Conservation (phyloP, 2,888 invertebrate genomes). For the Electrophaes corylata region DNA sequence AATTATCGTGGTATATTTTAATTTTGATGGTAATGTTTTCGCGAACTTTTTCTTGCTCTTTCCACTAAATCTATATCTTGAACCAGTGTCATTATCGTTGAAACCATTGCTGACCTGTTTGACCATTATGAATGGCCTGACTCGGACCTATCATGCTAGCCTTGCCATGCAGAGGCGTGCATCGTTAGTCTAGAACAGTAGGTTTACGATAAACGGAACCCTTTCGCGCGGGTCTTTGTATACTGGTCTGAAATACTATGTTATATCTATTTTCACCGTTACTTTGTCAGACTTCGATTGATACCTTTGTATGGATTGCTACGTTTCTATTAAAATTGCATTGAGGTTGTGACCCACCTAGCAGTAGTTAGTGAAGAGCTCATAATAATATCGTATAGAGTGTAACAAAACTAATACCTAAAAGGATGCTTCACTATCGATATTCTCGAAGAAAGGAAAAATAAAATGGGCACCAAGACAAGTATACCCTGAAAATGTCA, state of each 20-base stretch:
- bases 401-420: too few species aligned
- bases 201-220: too few species aligned
- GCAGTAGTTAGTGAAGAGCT: not conserved
- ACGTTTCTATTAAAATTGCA: constrained; percentile 36
- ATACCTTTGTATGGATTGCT: constrained; percentile 7
- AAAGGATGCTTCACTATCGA: too few species aligned
- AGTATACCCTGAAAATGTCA: too few species aligned
- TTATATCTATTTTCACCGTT: not conserved
- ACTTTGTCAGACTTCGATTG: constrained; percentile 39
- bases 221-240: not conserved
- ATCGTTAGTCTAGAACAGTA: not conserved
- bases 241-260: not conserved
- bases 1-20: too few species aligned
- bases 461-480: too few species aligned
- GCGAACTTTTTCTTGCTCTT: constrained; percentile 9
- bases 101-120: constrained; percentile 45
- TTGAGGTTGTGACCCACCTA: not conserved
- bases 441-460: too few species aligned
- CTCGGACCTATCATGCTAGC: constrained; percentile 15
- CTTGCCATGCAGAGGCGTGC: not conserved
- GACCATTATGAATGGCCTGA: constrained; percentile 42
- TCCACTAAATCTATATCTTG: constrained; percentile 46
- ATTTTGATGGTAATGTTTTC: too few species aligned
- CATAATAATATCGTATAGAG: not conserved
- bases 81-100: constrained; percentile 54